Evolutionary conservation across 1,140 invertebrate species (phyloP), one percentile per base, ranked within the genome.

Genomic region (Myzus persicae): DNA sequence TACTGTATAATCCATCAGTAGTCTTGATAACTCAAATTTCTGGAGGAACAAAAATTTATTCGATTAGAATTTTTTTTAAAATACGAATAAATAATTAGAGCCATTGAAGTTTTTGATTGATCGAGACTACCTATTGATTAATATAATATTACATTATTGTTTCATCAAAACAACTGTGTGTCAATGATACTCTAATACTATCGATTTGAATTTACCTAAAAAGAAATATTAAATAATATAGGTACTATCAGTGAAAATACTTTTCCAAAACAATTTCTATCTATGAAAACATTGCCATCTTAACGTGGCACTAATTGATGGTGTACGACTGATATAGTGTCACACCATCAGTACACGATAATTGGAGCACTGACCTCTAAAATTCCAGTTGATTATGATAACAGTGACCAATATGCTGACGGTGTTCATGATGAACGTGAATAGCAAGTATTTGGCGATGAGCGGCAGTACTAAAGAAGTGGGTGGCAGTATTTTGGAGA

Each of bases 371-470:
- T 67, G 11, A 93, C 99, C 99, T 95, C 99, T 96, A 96, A 99
- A 99, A 95, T 99, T 99, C 97, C 98, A 99, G 95, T 99, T 99
- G 95, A 99, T 99, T 94, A 99, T 99, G 94, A 99, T 97, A 42
- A 99, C 99, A 1, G 99, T 99, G 14, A 99, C 98, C 93, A 99
- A 96, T 96, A 99, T 99, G 96, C 99, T 99, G 94, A 99, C 98
- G 44, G 99, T 99, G 95, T 99, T 99, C 98, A 99, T 99, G 93
- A 99, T 99, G 96, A 99, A 99, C 48, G 99, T 99, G 95, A 99
- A 99, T 7, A 99, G 96, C 88, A 99, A 96, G 96, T 99, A 99
- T 96, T 99, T 99, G 95, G 99, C 98, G 94, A 99, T 99, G 94
- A 99, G 96, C 93, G 99, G 99, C 94, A 99, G 96, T 94, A 99